Evolutionary conservation across 2,113 vertebrate species (phyloP), one percentile per base, ranked within the genome.

Genomic region (Eudyptes chrysolophus): DNA sequence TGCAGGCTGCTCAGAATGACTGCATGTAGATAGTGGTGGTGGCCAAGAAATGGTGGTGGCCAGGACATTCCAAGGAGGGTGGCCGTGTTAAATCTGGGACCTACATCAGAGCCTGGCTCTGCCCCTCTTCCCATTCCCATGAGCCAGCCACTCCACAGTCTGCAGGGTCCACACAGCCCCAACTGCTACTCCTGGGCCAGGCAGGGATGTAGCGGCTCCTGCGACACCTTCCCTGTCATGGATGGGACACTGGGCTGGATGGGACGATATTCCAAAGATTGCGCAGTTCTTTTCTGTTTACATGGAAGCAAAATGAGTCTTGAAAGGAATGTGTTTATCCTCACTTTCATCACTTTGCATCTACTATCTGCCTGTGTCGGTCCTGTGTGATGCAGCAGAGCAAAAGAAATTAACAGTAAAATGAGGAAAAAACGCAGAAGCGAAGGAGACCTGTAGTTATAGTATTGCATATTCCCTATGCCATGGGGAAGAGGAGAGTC

Each of bases 211-310:
- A 21, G 54, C 3, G 0, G 36, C 48, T 82, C 29, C 44, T 52
- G 55, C 1, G 1, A 20, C 40, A 55, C 27, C 54, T 38, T 69
- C 20, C 7, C 22, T 9, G 8, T 32, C 16, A 20, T 0, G 4
- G 61, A 13, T 1, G 5, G 55, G 49, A 30, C 0, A 3, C 48
- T 49, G 48, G 44, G n/a, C 80, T 42, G 74, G 51, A 14, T 27
- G 42, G 34, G 54, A 13, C 0, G 2, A 15, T 51, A 13, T 2
- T 1, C 44, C 9, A 34, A n/a, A 40, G 55, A 29, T 40, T 1
- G 9, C 6, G 1, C 55, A 9, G 44, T 70, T 71, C 40, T 42
- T 30, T 49, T 65, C 54, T 46, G 27, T 57, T 76, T 71, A 82
- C 8, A 3, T 60, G 44, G 60, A n/a, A 84, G 40, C 60, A 74